A percentile compares a stretch with the other conserved stretches of the same genome.
Evolutionary conservation across 2,797 vertebrate species (phyloP).

Genomic region (Botia kubotai): DNA sequence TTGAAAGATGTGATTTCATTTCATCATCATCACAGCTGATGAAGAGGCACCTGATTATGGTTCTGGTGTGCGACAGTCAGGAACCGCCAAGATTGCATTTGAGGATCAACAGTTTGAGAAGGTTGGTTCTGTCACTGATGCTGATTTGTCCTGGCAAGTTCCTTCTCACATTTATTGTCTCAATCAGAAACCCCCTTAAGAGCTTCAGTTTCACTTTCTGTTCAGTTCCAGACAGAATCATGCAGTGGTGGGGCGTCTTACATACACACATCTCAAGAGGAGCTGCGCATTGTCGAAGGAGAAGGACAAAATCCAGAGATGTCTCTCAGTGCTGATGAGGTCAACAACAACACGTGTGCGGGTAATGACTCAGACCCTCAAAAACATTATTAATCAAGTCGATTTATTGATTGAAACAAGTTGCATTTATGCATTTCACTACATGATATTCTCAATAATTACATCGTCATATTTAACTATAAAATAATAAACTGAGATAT

Average conservation of each 20-base stretch:
- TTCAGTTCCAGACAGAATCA: conserved; percentile 92
- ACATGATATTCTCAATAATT: too few relatives aligned
- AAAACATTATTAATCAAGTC: too few relatives aligned
- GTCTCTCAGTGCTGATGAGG: conserved; percentile 89
- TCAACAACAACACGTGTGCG: conserved; percentile 96
- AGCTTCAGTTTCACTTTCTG: background rate
- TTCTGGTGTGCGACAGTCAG: conserved; percentile 93
- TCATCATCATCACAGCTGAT: conserved; percentile 80
- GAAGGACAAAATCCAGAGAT: conserved; percentile 88
- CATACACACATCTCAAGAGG: conserved; percentile 93
- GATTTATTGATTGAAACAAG: too few relatives aligned
- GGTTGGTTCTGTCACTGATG: conserved; percentile 70
- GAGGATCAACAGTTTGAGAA: conserved; percentile 97
- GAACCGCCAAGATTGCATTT: conserved; percentile 95
- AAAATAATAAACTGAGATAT: too few relatives aligned
- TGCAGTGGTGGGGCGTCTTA: conserved; percentile 84
- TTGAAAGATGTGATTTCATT: background rate
- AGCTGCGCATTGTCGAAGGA: conserved; percentile 94
- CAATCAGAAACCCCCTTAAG: background rate
- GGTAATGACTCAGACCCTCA: conserved; percentile 69
- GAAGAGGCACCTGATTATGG: conserved; percentile 98
- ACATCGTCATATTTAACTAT: too few relatives aligned
- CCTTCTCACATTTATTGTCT: background rate
- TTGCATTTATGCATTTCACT: too few relatives aligned
- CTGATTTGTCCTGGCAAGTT: background rate